Evolutionary conservation across 2,113 vertebrate genomes (phyloP).

Genomic region (Coreoperca whiteheadi): DNA sequence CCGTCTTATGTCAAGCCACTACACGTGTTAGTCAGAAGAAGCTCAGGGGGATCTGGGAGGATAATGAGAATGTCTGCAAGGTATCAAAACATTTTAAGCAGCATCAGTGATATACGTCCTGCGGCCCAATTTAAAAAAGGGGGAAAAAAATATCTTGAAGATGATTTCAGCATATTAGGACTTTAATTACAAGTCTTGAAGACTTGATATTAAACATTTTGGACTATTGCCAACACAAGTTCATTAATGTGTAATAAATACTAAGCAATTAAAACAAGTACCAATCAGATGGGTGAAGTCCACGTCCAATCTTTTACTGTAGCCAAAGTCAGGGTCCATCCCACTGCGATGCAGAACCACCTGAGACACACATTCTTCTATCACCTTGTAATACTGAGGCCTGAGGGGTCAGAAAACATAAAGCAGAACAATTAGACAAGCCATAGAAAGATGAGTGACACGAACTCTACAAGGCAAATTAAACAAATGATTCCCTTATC

Average conservation of each 20-base stretch:
- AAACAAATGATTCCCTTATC: slow-evolving; percentile 76
- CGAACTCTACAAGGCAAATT: slow-evolving; percentile 75
- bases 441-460: slow-evolving; percentile 66
- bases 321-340: slow-evolving; percentile 96
- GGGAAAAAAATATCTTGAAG: background rate
- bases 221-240: background rate
- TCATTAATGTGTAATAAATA: background rate
- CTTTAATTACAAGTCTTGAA: background rate
- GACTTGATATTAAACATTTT: background rate
- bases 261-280: slow-evolving; percentile 70
- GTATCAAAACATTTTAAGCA: slow-evolving; percentile 52
- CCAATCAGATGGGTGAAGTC: slow-evolving; percentile 94
- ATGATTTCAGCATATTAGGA: background rate
- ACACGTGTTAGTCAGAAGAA: slow-evolving; percentile 59
- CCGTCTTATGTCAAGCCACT: slow-evolving; percentile 56
- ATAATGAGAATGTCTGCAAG: slow-evolving; percentile 63
- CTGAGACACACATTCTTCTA: slow-evolving; percentile 96
- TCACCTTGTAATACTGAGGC: slow-evolving; percentile 98
- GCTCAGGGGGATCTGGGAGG: slow-evolving; percentile 32
- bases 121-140: slow-evolving; percentile 9
- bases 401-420: slow-evolving; percentile 77
- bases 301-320: slow-evolving; percentile 91
- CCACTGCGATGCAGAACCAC: slow-evolving; percentile 94
- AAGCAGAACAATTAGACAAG: slow-evolving; percentile 73
- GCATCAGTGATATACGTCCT: slow-evolving; percentile 23